These are phyloP conservation scores for Machaerirhynchus nigripectus DNA, from an alignment of 2,113 vertebrate species.

Conservation along the genomic window DNA sequence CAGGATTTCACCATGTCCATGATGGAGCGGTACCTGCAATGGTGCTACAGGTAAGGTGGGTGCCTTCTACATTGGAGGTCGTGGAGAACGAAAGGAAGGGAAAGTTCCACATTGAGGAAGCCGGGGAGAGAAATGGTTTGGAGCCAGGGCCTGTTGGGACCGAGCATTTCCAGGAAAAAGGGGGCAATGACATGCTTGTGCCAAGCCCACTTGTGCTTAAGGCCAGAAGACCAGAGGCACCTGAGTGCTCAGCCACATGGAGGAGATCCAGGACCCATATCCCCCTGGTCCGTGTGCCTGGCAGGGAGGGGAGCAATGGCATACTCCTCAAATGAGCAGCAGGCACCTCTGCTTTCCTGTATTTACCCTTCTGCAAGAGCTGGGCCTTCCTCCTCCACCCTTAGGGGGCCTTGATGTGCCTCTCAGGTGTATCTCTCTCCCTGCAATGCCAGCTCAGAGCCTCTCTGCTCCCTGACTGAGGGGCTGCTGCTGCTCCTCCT, in stretches of 20 bases:
- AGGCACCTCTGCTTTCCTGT: background rate
- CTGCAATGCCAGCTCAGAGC: background rate
- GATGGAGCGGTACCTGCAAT: slow-evolving; percentile 76
- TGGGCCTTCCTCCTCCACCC: background rate
- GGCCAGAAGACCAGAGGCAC: background rate
- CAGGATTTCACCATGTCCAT: slow-evolving; percentile 83
- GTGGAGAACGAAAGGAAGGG: background rate
- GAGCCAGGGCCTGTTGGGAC: background rate
- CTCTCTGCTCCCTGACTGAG: background rate
- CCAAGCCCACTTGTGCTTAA: background rate
- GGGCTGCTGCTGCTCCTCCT: background rate
- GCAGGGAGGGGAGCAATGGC: background rate
- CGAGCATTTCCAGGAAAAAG: background rate
- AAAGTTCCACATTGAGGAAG: background rate
- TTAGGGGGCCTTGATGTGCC: rapidly evolving
- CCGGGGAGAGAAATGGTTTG: background rate
- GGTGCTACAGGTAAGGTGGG: rapidly evolving
- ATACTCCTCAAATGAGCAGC: background rate
- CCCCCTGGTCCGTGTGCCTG: rapidly evolving
- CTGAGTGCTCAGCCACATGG: rapidly evolving
- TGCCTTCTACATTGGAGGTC: background rate
- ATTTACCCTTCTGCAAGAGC: background rate
- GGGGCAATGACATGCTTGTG: background rate
- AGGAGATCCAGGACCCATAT: background rate
- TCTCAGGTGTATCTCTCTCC: background rate